These are phyloP conservation scores for Xiphorhynchus erythropygius DNA, from an alignment of 2,797 vertebrate species.

Conservation along the genomic window DNA sequence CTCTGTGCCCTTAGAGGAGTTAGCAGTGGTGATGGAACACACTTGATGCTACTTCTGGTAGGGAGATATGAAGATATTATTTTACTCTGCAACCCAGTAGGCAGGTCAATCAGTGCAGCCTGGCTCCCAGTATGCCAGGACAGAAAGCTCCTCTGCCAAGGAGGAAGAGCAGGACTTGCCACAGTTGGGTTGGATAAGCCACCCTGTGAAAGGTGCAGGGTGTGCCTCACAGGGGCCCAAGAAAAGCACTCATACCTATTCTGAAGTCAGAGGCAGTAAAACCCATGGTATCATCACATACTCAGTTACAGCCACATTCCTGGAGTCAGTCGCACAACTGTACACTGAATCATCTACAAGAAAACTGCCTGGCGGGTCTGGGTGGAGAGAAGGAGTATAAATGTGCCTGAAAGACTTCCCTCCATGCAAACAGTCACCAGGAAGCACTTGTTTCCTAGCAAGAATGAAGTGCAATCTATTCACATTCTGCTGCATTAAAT, in stretches of 20 bases:
- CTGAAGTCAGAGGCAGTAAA: background rate
- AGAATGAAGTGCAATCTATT: background rate
- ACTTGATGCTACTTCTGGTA: background rate
- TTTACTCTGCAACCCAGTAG: background rate
- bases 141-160: background rate
- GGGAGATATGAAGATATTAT: background rate
- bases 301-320: background rate
- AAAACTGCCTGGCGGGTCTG: background rate
- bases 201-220: background rate
- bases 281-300: rapidly evolving
- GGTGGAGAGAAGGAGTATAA: background rate
- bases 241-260: background rate
- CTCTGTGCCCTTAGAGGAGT: background rate
- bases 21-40: background rate
- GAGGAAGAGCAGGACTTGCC: background rate
- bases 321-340: background rate
- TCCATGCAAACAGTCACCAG: background rate
- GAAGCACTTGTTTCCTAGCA: background rate
- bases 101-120: background rate
- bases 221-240: background rate
- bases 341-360: background rate
- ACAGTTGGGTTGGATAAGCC: background rate
- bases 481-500: background rate
- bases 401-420: background rate
- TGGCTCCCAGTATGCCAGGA: rapidly evolving